A percentile compares a stretch with the other conserved stretches of the same genome.
These are phyloP conservation scores for Oreochromis tanganicae DNA, from an alignment of 2,113 vertebrate genomes.

Conservation along the genomic window DNA sequence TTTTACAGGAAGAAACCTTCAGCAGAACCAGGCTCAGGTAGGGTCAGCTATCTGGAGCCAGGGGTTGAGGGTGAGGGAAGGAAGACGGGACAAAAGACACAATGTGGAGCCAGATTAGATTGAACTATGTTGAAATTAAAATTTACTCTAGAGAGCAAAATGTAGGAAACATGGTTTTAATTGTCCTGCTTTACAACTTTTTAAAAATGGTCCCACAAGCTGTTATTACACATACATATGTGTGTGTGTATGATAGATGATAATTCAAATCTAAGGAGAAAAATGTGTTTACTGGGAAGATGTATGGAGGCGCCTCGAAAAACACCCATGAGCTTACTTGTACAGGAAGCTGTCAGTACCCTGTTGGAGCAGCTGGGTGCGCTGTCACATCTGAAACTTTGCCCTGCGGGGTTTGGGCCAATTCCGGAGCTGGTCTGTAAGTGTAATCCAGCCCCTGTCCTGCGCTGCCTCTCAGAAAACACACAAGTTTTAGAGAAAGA, in stretches of 20 bases:
- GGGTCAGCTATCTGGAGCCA: accelerated
- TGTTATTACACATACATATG: neutral
- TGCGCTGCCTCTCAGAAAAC: neutral
- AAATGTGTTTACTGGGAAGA: neutral
- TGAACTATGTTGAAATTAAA: accelerated
- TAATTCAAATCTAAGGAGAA: neutral
- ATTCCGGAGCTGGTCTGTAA: neutral
- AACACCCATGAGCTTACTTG: accelerated
- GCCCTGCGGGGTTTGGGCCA: constrained; percentile 14
- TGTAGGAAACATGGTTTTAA: neutral
- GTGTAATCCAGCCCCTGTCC: constrained; percentile 29
- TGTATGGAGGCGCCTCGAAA: neutral
- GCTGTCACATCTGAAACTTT: neutral
- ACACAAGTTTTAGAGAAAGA: neutral
- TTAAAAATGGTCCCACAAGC: neutral
- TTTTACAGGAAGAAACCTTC: neutral
- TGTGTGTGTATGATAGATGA: neutral
- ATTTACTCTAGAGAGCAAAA: neutral
- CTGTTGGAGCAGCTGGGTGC: neutral
- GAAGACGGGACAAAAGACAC: neutral
- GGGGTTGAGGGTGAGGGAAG: neutral
- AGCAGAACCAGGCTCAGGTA: neutral
- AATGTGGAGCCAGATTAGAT: neutral
- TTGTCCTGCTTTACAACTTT: neutral
- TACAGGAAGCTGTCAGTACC: neutral